Conservation (phyloP, 2,888 invertebrate species). For the Xanthorhoe spadicearia region DNA sequence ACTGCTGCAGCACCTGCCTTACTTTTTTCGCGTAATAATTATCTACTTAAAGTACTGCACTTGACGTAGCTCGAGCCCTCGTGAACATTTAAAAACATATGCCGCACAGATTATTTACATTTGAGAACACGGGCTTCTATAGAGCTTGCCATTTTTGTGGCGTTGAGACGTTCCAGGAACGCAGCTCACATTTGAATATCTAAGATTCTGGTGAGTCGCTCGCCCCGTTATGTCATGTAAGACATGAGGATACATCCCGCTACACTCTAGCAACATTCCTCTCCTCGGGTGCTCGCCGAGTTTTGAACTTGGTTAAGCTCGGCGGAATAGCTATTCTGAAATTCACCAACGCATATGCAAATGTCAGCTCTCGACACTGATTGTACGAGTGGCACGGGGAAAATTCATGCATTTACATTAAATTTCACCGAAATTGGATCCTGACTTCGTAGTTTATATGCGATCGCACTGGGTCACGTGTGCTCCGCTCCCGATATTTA, state of each 20-base stretch:
- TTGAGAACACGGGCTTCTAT: slow-evolving; percentile 55
- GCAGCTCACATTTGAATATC: slow-evolving; percentile 61
- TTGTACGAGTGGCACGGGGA: slow-evolving; percentile 81
- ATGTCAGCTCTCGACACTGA: slow-evolving; percentile 84
- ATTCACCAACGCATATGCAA: slow-evolving; percentile 83
- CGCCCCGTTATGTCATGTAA: slow-evolving; percentile 56
- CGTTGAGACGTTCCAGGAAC: slow-evolving; percentile 52
- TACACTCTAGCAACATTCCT: slow-evolving; percentile 67
- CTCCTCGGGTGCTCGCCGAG: slow-evolving; percentile 68
- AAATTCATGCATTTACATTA: slow-evolving; percentile 84
- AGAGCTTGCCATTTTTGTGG: slow-evolving; percentile 57
- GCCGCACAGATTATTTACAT: slow-evolving; percentile 64
- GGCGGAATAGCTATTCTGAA: slow-evolving; percentile 78
- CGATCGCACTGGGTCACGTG: slow-evolving; percentile 71
- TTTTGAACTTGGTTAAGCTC: slow-evolving; percentile 81
- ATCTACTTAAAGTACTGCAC: slow-evolving; percentile 63
- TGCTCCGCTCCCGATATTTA: slow-evolving; percentile 70
- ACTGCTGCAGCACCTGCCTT: slow-evolving; percentile 63
- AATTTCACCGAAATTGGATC: slow-evolving; percentile 81
- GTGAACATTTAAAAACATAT: slow-evolving; percentile 61
- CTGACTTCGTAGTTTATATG: slow-evolving; percentile 74
- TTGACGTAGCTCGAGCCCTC: slow-evolving; percentile 64
- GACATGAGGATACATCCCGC: slow-evolving; percentile 65
- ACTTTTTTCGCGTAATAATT: slow-evolving; percentile 59
- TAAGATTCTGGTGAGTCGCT: slow-evolving; percentile 54